Base-by-base conservation (phyloP, 2,888 invertebrate genomes). In the Andrena flavipes region DNA sequence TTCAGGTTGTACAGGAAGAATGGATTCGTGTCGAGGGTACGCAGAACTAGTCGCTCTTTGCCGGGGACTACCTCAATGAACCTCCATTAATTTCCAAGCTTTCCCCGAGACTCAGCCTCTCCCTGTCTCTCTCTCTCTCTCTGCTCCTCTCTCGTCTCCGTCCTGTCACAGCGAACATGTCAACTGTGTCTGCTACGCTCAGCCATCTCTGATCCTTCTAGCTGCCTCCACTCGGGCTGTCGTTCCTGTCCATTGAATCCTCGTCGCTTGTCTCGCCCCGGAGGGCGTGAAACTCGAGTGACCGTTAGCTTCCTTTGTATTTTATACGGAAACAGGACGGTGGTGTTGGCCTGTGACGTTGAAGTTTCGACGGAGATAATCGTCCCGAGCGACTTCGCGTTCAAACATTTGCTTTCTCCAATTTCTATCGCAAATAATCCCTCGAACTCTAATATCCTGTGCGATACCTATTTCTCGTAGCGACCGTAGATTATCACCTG, bases 21-120 rank as follows among this genome's bases (percentile, higher is more conserved):
- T 76, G 84, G 79, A 86, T 87, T 80, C 86, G 80, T 81, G 84
- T 86, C 84, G 87, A 87, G 89, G 84, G 87, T 89, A 76, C 86
- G 86, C 74, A 74, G 79, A 77, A 75, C 79, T 81, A 76, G 81
- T 84, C 87, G 86, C 80, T 86, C 84, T 83, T 82, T 81, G 80
- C 87, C 42, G 81, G 84, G 82, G 86, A 87, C 87, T 84, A 84
- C 83, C 81, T 89, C 87, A 82, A 88, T 87, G 88, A 88, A 87
- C 84, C 84, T 87, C 86, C 87, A 89, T 89, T 90, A 80, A 82
- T 84, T 84, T 79, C 78, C 84, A 80, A 82, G 84, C 75, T 84
- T 79, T 84, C 78, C 75, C 80, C 60, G 60, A 33, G 80, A 71
- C 71, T 56, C 54, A 49, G 59, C 68, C 68, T 29, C 69, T 23